Evolutionary conservation across 2,797 vertebrate genomes (phyloP), one percentile per base, ranked within the genome.

Genomic region (Tympanoctomys barrerae): DNA sequence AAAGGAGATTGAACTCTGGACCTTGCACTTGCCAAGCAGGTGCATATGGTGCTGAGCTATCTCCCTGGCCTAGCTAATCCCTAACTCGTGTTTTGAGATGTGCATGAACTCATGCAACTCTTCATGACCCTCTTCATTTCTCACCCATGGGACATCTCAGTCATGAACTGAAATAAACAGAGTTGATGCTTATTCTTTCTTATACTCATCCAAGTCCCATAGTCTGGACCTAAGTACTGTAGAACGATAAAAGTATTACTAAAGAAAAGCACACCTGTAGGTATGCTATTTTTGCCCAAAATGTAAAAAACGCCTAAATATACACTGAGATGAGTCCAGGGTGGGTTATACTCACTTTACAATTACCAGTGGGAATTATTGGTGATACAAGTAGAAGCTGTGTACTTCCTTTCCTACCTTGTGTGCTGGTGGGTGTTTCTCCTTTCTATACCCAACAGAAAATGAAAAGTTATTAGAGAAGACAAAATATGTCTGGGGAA

Each of bases 401-500:
- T 70, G 66, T 68, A 66, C 75, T 49, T 90, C 95, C 77, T 91
- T 49, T 14, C 66, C 49, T 16, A 5, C 52, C 31, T 33, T 54
- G 14, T 57, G 1, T 75, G 59, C 68, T 82, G 96, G 22, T 84
- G 85, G 57, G 70, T 78, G 21, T 81, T 77, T 62, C 42, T 79
- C 64, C 42, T 68, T 71, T 87, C 59, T 89, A 42, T 33, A 75
- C 3, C 26, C 68, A 59, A 33, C 9, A 89, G 39, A 66, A 5
- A 90, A 33, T 86, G 75, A 80, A 91, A 96, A 94, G 9, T 70
- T 93, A 89, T 62, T 87, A 87, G 64, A 11, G 28, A 39, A 96
- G 87, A 83, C 8, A 39, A 91, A 88, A 31, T 42, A 62, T 19
- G 57, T 92, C 83, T 82, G 57, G 78, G 84, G 28, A 31, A 77